Evolutionary conservation across 2,888 invertebrate genomes (phyloP).

Genomic region (Phyto melanocephala): DNA sequence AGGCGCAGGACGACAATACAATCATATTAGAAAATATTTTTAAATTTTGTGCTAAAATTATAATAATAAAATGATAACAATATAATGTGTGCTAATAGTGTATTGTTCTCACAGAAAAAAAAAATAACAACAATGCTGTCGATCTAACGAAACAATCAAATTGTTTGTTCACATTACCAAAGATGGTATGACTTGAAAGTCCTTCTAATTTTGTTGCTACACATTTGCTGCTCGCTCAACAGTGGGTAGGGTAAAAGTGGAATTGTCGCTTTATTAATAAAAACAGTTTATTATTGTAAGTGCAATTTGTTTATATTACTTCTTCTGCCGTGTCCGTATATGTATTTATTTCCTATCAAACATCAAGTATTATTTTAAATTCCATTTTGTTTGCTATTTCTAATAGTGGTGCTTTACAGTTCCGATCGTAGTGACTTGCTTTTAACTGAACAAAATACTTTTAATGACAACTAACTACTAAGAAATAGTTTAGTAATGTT

Average conservation of each 20-base stretch:
- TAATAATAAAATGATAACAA: slow-evolving; percentile 39
- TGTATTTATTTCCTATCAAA: too few relatives aligned
- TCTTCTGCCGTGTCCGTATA: too few relatives aligned
- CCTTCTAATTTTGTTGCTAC: slow-evolving; percentile 26
- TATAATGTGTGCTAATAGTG: slow-evolving; percentile 34
- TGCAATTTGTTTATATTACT: too few relatives aligned
- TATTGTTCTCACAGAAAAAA: slow-evolving; percentile 30
- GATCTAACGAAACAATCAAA: slow-evolving; percentile 34
- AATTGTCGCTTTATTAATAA: too few relatives aligned
- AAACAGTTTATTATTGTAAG: too few relatives aligned
- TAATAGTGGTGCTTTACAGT: too few relatives aligned
- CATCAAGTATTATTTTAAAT: too few relatives aligned
- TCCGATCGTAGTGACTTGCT: too few relatives aligned
- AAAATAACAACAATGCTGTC: slow-evolving; percentile 34
- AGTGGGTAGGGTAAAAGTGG: slow-evolving; percentile 5
- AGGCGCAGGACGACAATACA: slow-evolving; percentile 66
- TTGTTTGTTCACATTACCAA: slow-evolving; percentile 55
- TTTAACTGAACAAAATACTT: too few relatives aligned
- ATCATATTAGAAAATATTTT: slow-evolving; percentile 14
- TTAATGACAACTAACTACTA: too few relatives aligned
- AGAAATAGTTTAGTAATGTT: too few relatives aligned
- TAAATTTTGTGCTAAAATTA: slow-evolving; percentile 60
- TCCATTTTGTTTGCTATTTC: too few relatives aligned
- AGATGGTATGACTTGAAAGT: slow-evolving; percentile 57
- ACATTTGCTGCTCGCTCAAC: slow-evolving; percentile 29